These are phyloP conservation scores for Sinotaia quadrata DNA, from an alignment of 2,888 invertebrate genomes.

Conservation along the genomic window DNA sequence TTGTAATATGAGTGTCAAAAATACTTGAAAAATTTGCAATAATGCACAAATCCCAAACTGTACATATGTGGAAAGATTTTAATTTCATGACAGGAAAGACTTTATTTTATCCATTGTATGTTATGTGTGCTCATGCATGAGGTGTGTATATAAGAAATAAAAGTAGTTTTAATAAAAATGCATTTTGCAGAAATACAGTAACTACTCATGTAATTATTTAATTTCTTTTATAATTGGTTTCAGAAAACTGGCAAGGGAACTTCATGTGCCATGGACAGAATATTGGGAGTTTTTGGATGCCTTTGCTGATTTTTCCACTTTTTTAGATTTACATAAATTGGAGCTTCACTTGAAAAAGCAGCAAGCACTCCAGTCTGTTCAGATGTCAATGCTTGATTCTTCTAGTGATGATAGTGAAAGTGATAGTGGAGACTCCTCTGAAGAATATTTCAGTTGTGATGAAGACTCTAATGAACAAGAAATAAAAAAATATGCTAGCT, in stretches of 20 bases:
- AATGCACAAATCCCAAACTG: too few species aligned
- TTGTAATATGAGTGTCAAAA: too few species aligned
- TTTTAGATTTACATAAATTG: slow-evolving; percentile 82
- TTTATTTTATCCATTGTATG: too few species aligned
- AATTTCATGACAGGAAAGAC: too few species aligned
- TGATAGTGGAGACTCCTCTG: background rate
- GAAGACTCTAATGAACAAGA: background rate
- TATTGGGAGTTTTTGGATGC: slow-evolving; percentile 92
- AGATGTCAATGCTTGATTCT: slow-evolving; percentile 7
- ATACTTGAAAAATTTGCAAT: too few species aligned
- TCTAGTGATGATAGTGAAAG: background rate
- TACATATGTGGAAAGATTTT: too few species aligned
- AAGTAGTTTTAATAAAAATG: too few species aligned
- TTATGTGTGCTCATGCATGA: too few species aligned
- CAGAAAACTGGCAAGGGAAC: slow-evolving; percentile 65
- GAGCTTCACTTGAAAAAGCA: slow-evolving; percentile 81
- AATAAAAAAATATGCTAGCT: too few species aligned
- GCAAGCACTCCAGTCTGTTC: slow-evolving; percentile 15
- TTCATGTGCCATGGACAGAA: slow-evolving; percentile 82
- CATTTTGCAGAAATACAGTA: background rate
- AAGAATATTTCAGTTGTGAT: slow-evolving; percentile 17
- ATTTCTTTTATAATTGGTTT: slow-evolving; percentile 17
- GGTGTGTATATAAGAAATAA: too few species aligned
- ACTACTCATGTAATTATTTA: background rate
- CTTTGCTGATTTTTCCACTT: slow-evolving; percentile 83